These are phyloP conservation scores for Monomorium pharaonis DNA, from an alignment of 1,140 invertebrate genomes.

Conservation along the genomic window DNA sequence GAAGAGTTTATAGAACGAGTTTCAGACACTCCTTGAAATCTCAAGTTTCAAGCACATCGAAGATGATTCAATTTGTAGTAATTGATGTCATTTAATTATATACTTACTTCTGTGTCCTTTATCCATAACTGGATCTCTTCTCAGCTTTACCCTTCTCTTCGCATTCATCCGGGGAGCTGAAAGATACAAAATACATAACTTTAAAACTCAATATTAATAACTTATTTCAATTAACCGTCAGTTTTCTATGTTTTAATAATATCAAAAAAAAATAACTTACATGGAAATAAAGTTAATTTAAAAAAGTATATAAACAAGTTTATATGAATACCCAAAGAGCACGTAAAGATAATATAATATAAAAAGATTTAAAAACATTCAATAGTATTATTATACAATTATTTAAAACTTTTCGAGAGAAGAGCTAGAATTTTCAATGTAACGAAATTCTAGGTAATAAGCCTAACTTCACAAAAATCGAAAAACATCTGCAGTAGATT, in stretches of 20 bases:
- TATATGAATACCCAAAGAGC: not conserved
- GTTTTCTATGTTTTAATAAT: not conserved
- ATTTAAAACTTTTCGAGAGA: not conserved
- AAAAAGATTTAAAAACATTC: not conserved
- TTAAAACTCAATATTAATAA: not conserved
- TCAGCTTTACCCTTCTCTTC: constrained; percentile 90
- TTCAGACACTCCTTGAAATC: constrained; percentile 2
- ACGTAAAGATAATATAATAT: not conserved
- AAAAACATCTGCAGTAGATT: not conserved
- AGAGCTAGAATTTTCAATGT: not conserved
- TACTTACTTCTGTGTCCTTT: constrained; percentile 94
- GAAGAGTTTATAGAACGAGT: not conserved
- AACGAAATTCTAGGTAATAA: not conserved
- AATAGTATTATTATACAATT: not conserved
- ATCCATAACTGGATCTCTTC: constrained; percentile 91
- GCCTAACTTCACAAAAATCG: not conserved
- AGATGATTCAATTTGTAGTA: constrained; percentile 21
- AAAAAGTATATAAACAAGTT: not conserved
- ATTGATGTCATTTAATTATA: constrained; percentile 29
- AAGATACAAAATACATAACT: constrained; percentile 64
- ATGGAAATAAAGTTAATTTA: not conserved
- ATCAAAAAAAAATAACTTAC: not conserved
- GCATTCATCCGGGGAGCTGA: constrained; percentile 88
- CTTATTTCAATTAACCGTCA: not conserved
- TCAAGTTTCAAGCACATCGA: not conserved